phyloP scores from a whole-genome alignment of 2,113 vertebrate species.

The Tachysurus fulvidraco region DNA sequence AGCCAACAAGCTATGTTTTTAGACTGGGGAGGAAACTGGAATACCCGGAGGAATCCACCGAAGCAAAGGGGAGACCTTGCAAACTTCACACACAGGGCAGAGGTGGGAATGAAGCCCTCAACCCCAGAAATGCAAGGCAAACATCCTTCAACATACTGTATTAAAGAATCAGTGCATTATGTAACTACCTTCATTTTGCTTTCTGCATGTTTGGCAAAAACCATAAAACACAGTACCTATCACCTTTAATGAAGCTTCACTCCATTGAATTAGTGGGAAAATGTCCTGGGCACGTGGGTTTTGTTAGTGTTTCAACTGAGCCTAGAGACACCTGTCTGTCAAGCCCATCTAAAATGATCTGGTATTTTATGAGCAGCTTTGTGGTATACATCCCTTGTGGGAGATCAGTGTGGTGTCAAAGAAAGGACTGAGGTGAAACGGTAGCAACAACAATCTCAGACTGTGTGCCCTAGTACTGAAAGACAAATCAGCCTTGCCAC shows the following conservation, averaged over 20 bases:
- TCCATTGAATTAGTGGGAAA: not conserved
- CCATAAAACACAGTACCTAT: too few relatives aligned
- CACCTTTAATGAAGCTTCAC: not conserved
- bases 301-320: not conserved
- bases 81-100: too few relatives aligned
- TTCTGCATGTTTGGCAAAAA: not conserved
- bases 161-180: not conserved
- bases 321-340: not conserved
- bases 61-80: too few relatives aligned
- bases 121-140: too few relatives aligned
- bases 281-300: not conserved
- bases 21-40: too few relatives aligned
- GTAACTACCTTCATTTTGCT: not conserved
- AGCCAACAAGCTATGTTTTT: too few relatives aligned
- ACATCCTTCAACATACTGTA: too few relatives aligned
- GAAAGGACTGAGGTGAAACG: not conserved
- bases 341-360: not conserved
- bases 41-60: too few relatives aligned
- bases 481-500: not conserved
- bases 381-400: not conserved
- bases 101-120: too few relatives aligned
- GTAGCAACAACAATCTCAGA: not conserved
- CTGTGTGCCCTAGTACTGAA: not conserved
- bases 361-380: not conserved
- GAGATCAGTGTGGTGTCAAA: not conserved